Evolutionary conservation across 2,797 vertebrate species (phyloP).

Genomic region (Myotis findleyi): DNA sequence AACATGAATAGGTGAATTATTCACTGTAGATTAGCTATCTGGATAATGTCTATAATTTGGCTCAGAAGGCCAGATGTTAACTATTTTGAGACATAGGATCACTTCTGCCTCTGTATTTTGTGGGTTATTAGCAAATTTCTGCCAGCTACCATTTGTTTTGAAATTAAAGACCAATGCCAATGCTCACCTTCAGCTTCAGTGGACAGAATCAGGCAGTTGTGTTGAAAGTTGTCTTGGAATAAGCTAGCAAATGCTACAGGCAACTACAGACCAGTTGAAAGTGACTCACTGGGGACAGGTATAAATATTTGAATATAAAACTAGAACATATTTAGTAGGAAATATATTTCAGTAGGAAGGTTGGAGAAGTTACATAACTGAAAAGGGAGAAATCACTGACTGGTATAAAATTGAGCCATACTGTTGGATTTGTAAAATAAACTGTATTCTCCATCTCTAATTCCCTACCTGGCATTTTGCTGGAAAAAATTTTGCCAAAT

Average conservation of each 20-base stretch:
- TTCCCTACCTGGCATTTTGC: background rate
- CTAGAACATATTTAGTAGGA: background rate
- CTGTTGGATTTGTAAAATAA: background rate
- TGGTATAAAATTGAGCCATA: background rate
- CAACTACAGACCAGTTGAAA: background rate
- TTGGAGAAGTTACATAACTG: background rate
- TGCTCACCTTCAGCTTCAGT: background rate
- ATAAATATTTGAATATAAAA: background rate
- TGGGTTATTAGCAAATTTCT: background rate
- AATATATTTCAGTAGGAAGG: background rate
- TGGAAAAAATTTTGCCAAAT: background rate
- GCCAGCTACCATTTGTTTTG: background rate
- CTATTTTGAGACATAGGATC: background rate
- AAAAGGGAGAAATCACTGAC: background rate
- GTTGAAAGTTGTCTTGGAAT: background rate
- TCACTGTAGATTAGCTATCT: background rate
- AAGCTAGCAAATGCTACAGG: constrained; percentile 12
- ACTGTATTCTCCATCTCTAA: background rate
- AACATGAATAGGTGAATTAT: background rate
- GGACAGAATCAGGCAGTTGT: background rate
- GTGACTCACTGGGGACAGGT: background rate
- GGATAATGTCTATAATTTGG: background rate
- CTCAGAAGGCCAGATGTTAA: background rate
- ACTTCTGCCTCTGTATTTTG: background rate
- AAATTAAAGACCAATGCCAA: background rate